Evolutionary conservation across 92 coral and sea anemone genomes (phyloP).

Genomic region (Palythoa heliodiscus): DNA sequence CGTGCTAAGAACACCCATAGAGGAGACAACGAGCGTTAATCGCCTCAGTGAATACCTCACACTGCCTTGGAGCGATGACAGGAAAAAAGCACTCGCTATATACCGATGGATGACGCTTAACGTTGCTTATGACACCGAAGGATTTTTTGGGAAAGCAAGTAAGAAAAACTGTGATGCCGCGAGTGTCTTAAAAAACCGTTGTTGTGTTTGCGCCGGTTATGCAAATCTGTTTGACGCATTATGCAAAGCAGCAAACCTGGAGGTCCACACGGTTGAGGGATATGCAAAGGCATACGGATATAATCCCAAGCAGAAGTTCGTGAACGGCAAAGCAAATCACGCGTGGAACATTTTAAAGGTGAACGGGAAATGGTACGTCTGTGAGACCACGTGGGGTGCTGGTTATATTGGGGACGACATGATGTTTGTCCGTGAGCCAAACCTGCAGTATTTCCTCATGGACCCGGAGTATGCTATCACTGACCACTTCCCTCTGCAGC

Average conservation of each 20-base stretch:
- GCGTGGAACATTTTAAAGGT: constrained; percentile 78
- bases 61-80: constrained; percentile 52
- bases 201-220: constrained; percentile 68
- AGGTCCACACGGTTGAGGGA: constrained; percentile 66
- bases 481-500: constrained; percentile 72
- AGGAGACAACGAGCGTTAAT: constrained; percentile 58
- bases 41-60: constrained; percentile 80
- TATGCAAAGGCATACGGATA: constrained; percentile 83
- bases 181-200: constrained; percentile 65
- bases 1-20: constrained; percentile 61
- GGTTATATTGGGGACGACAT: constrained; percentile 74
- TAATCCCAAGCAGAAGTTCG: constrained; percentile 61
- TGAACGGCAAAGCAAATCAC: constrained; percentile 64
- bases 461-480: constrained; percentile 67
- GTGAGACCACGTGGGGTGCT: constrained; percentile 84
- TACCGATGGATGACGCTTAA: constrained; percentile 81
- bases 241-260: constrained; percentile 70
- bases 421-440: constrained; percentile 77
- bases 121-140: constrained; percentile 74
- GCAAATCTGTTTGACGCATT: constrained; percentile 73
- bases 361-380: constrained; percentile 72
- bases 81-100: constrained; percentile 78
- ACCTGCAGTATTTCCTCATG: constrained; percentile 72
- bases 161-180: constrained; percentile 60
- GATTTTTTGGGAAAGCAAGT: constrained; percentile 60